Conservation (phyloP, 64 coral and sea anemone genomes). For the Dendronephthya gigantea region DNA sequence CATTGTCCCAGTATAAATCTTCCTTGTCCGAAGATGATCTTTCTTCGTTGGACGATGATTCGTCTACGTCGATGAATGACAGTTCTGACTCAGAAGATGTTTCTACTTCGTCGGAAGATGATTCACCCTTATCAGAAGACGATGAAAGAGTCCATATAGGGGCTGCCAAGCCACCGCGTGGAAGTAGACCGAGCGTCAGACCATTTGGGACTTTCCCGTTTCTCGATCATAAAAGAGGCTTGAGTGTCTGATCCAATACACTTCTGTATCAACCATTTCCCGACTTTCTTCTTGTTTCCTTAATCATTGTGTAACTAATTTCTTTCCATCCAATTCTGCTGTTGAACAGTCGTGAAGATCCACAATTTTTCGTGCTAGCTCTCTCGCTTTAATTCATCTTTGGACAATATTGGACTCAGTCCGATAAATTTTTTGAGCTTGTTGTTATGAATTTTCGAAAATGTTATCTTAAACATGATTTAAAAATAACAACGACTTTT, state of each 20-base stretch:
- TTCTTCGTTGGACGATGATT: no score
- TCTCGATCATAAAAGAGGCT: neutral
- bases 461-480: slow-evolving; percentile 56
- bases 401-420: slow-evolving; percentile 24
- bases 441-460: slow-evolving; percentile 54
- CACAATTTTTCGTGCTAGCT: neutral
- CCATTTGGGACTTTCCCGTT: slow-evolving; percentile 40
- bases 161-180: slow-evolving; percentile 57
- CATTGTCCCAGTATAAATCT: no score
- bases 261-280: slow-evolving; percentile 81
- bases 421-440: slow-evolving; percentile 48
- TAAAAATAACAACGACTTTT: slow-evolving; percentile 61
- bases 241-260: slow-evolving; percentile 49
- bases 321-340: slow-evolving; percentile 53
- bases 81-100: no score
- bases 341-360: slow-evolving; percentile 19
- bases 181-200: slow-evolving; percentile 45
- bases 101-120: no score
- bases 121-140: no score
- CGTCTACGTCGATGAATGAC: no score
- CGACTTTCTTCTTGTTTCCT: slow-evolving; percentile 47
- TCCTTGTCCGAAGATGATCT: no score
- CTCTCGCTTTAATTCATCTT: neutral
- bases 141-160: slow-evolving; percentile 21
- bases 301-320: slow-evolving; percentile 44